Base-by-base conservation (phyloP, 2,797 vertebrate genomes). In the Capromys pilorides region DNA sequence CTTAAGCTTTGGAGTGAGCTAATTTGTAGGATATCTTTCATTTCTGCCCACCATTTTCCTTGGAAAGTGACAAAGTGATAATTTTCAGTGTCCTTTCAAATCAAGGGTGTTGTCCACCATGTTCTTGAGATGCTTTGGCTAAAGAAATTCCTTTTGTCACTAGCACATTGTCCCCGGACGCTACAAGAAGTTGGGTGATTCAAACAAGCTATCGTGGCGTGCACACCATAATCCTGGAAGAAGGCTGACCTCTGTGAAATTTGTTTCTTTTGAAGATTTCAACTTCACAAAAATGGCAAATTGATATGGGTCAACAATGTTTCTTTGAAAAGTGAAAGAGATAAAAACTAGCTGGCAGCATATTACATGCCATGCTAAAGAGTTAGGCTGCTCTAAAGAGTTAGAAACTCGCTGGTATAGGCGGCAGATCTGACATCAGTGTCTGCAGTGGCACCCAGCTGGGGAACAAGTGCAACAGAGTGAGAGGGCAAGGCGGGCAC, bases 71-170 rank as follows among this genome's bases (percentile, higher is more conserved):
- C 57, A 80, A 62, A 49, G 57, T 81, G 66, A 57, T 73, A 79
- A 89, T 93, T 96, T 95, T 67, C 80, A 93, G 67, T 87, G 67
- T 66, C 39, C 54, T 62, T 96, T 92, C 54, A 86, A 94, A 91
- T n/a, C 54, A 75, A 36, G 79, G 45, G 77, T n/a, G 80, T 11
- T n/a, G 28, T 84, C 69, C 78, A 54, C 59, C 61, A 45, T 67
- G 45, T 61, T 69, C 90, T 88, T 45, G 24, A 73, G 94, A 54
- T 61, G 13, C 16, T n/a, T 79, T 41, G 12, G n/a, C 89, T 88
- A 69, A 41, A 64, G 41, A 94, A 94, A 88, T 80, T 77, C 57
- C 67, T 81, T 95, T 36, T 41, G 94, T 88, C 49, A 28, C 26
- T 51, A 62, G 67, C 41, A 33, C 66, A 5, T 88, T 67, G 16